A percentile compares a stretch with the other conserved stretches of the same genome.
Evolutionary conservation across 2,113 vertebrate species (phyloP).

Genomic region (Lepisosteus oculatus): DNA sequence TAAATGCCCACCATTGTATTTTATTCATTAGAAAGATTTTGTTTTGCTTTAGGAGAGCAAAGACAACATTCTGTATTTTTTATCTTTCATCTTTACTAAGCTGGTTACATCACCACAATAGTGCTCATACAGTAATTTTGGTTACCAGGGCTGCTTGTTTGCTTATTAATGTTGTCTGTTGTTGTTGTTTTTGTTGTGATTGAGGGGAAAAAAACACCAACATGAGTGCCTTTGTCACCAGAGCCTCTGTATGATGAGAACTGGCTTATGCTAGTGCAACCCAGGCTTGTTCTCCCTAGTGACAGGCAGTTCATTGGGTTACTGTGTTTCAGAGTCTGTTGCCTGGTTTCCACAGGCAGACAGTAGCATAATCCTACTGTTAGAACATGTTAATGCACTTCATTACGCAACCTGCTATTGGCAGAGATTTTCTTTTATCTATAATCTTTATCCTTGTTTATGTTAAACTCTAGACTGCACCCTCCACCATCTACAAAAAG

Average conservation of each 20-base stretch:
- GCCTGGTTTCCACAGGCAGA: slow-evolving; percentile 23
- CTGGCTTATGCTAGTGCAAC: neutral
- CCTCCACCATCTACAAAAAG: too few relatives aligned
- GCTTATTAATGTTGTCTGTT: slow-evolving; percentile 42
- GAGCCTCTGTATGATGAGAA: slow-evolving; percentile 5
- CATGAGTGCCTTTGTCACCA: slow-evolving; percentile 30
- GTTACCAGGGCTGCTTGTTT: slow-evolving; percentile 35
- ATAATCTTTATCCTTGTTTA: neutral
- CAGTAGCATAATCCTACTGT: slow-evolving; percentile 17
- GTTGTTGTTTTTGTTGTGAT: slow-evolving; percentile 51
- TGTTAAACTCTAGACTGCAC: neutral
- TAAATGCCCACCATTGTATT: too few relatives aligned
- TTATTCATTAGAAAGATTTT: too few relatives aligned
- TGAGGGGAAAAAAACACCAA: slow-evolving; percentile 43
- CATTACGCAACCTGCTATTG: slow-evolving; percentile 25
- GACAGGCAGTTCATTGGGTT: slow-evolving; percentile 36
- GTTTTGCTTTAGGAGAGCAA: too few relatives aligned
- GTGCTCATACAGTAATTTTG: slow-evolving; percentile 36
- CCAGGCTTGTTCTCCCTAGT: slow-evolving; percentile 16
- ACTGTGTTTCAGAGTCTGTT: slow-evolving; percentile 26
- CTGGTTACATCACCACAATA: slow-evolving; percentile 66
- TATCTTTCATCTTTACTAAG: slow-evolving; percentile 20
- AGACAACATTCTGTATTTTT: too few relatives aligned
- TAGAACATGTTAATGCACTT: slow-evolving; percentile 24
- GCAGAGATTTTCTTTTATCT: slow-evolving; percentile 30